Evolutionary conservation across 1,140 invertebrate species (phyloP).

Genomic region (Penaeus japonicus): DNA sequence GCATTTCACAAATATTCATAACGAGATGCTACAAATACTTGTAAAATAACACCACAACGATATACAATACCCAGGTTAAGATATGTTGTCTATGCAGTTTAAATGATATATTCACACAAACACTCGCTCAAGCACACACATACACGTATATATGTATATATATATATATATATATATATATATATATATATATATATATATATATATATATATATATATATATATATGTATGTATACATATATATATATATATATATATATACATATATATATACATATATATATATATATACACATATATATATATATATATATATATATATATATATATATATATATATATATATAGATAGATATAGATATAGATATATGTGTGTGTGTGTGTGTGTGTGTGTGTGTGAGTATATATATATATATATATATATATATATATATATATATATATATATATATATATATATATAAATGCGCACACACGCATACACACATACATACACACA

Average conservation of each 20-base stretch:
- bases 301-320: neutral
- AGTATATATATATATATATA: neutral
- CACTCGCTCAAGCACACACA: neutral
- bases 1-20: no score
- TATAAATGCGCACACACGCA: neutral
- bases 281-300: neutral
- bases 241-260: neutral
- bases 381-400: neutral
- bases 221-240: neutral
- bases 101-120: neutral
- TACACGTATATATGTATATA: neutral
- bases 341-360: slow-evolving; percentile 6
- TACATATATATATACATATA: neutral
- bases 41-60: no score
- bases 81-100: no score
- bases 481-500: neutral
- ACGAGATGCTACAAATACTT: no score
- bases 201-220: neutral
- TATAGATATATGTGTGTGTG: neutral
- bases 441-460: neutral
- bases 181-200: neutral
- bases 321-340: neutral
- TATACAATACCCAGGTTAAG: no score
- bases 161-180: neutral
- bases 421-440: neutral